phyloP scores from a whole-genome alignment of 2,113 vertebrate species.

The Zeus faber region DNA sequence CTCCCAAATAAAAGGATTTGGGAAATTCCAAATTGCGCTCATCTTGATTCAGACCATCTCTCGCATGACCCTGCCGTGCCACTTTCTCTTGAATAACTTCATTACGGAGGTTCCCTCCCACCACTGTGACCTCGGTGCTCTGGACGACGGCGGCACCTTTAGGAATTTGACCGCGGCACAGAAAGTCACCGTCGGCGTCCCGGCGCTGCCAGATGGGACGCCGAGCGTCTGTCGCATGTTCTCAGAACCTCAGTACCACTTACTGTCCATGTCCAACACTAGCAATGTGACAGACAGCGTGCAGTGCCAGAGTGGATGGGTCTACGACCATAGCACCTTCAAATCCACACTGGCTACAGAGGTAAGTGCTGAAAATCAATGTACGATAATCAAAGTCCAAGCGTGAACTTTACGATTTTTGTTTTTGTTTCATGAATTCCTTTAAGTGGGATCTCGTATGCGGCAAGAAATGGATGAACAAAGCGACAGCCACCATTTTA shows the following conservation, averaged over 20 bases:
- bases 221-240: slow-evolving; percentile 83
- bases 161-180: slow-evolving; percentile 76
- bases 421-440: slow-evolving; percentile 5
- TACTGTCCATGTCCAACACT: slow-evolving; percentile 69
- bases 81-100: slow-evolving; percentile 89
- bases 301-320: slow-evolving; percentile 83
- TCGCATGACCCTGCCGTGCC: slow-evolving; percentile 79
- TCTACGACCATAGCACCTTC: slow-evolving; percentile 82
- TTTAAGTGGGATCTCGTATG: slow-evolving; percentile 91
- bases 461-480: slow-evolving; percentile 80
- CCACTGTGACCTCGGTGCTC: slow-evolving; percentile 74
- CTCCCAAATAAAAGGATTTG: slow-evolving; percentile 64
- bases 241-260: slow-evolving; percentile 69
- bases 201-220: slow-evolving; percentile 68
- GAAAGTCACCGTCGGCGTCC: slow-evolving; percentile 71
- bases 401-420: neutral
- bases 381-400: neutral
- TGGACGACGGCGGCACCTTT: slow-evolving; percentile 55
- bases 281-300: slow-evolving; percentile 43
- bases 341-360: slow-evolving; percentile 84
- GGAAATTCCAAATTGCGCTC: slow-evolving; percentile 57
- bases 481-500: slow-evolving; percentile 80
- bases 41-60: slow-evolving; percentile 65
- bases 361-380: slow-evolving; percentile 62
- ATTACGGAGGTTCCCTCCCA: slow-evolving; percentile 83